A percentile compares a stretch with the other conserved stretches of the same genome.
phyloP scores from a whole-genome alignment of 35 echinoderm and acorn worm species.

The Apostichopus japonicus region DNA sequence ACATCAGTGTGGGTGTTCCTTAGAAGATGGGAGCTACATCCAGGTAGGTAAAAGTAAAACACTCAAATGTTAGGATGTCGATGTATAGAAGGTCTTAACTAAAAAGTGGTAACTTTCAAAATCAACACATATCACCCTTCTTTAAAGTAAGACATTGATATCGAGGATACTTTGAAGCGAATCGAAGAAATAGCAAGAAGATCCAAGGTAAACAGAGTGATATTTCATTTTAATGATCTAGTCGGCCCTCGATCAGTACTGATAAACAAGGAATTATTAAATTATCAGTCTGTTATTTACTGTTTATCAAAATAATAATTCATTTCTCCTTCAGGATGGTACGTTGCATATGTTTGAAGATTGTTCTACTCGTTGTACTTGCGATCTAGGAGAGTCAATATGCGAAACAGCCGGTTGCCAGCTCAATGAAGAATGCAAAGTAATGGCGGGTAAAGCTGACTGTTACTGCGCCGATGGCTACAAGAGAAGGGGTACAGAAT shows the following conservation, averaged over 20 bases:
- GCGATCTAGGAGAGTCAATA: not conserved
- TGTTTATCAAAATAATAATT: not conserved
- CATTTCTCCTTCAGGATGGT: not conserved
- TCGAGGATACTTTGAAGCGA: too few species aligned
- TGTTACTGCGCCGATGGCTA: not conserved
- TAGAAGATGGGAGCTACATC: not conserved
- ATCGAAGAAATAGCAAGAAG: too few species aligned
- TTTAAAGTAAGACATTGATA: too few species aligned
- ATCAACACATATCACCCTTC: too few species aligned
- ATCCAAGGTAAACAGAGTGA: too few species aligned
- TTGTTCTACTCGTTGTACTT: not conserved
- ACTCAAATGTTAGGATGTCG: too few species aligned
- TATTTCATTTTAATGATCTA: too few species aligned
- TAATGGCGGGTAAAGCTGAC: not conserved
- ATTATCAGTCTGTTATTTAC: too few species aligned
- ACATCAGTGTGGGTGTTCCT: not conserved
- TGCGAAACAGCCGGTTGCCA: not conserved
- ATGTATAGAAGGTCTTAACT: too few species aligned
- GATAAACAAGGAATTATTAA: too few species aligned
- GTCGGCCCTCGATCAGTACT: too few species aligned
- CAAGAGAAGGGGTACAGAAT: not conserved
- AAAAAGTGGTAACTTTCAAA: too few species aligned
- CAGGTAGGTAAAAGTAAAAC: not conserved
- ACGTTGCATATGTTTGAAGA: not conserved
- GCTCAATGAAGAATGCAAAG: not conserved